Conservation (phyloP, 2,113 vertebrate genomes). For the Sphaerodactylus townsendi region DNA sequence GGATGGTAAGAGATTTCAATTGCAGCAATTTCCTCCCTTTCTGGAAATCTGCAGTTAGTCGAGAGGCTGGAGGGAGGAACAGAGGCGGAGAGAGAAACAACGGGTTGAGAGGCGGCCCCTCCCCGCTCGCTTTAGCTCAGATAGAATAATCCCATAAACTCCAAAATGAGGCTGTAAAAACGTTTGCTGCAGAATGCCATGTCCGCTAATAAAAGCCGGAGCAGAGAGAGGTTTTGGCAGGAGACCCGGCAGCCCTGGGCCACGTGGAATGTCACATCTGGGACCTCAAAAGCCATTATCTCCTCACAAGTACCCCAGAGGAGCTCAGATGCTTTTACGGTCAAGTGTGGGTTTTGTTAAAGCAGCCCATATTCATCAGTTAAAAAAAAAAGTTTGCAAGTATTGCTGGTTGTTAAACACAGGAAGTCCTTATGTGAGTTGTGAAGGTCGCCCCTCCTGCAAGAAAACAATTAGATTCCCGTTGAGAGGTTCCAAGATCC, state of each 20-base stretch:
- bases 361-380: constrained; percentile 1
- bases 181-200: constrained; percentile 31
- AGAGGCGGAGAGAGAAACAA: constrained; percentile 12
- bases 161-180: not conserved
- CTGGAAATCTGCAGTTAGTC: constrained; percentile 59
- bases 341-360: constrained; percentile 7
- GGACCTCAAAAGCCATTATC: not conserved
- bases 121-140: not conserved
- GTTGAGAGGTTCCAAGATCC: not conserved
- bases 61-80: not conserved
- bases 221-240: constrained; percentile 36
- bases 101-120: constrained; percentile 11
- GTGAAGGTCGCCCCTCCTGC: not conserved
- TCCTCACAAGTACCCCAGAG: constrained; percentile 45
- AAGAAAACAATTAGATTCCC: not conserved
- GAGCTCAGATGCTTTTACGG: not conserved
- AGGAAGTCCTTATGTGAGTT: not conserved
- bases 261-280: constrained; percentile 20
- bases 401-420: constrained; percentile 5
- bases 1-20: constrained; percentile 61
- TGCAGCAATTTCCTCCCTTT: constrained; percentile 54
- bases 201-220: constrained; percentile 21
- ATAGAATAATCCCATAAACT: constrained; percentile 39
- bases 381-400: not conserved
- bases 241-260: not conserved